phyloP scores from a whole-genome alignment of 2,888 invertebrate genomes.

The Torymus aiolomorphi region DNA sequence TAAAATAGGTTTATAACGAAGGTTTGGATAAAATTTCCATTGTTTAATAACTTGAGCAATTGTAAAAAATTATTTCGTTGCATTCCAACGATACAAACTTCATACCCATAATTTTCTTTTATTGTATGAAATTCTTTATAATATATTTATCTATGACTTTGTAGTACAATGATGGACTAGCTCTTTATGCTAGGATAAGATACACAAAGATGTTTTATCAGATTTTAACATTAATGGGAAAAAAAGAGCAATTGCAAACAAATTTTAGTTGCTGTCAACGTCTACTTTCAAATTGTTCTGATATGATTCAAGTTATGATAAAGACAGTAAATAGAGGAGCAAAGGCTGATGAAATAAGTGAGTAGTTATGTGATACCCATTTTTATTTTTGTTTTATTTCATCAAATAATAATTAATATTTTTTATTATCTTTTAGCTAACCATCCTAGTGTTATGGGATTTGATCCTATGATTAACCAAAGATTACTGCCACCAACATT shows the following conservation, averaged over 20 bases:
- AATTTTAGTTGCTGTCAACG: conserved; percentile 88
- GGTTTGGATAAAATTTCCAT: no score
- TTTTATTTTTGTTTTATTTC: conserved; percentile 15
- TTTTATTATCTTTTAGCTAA: conserved; percentile 77
- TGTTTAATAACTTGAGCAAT: no score
- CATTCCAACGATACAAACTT: no score
- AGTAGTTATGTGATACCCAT: conserved; percentile 67
- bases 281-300: conserved; percentile 86
- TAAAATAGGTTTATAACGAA: no score
- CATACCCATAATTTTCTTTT: no score
- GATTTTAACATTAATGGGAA: conserved; percentile 83
- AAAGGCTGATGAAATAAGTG: conserved; percentile 81
- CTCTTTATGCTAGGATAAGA: conserved; percentile 87
- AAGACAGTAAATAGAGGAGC: conserved; percentile 86
- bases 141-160: conserved; percentile 53
- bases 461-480: conserved; percentile 97
- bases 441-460: conserved; percentile 90
- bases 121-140: conserved; percentile 15
- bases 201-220: conserved; percentile 92
- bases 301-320: conserved; percentile 88
- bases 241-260: conserved; percentile 80
- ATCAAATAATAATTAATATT: neutral
- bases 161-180: conserved; percentile 80
- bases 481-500: conserved; percentile 97
- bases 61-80: no score